phyloP scores from a whole-genome alignment of 1,140 invertebrate species.

The Sycobia sp. region DNA sequence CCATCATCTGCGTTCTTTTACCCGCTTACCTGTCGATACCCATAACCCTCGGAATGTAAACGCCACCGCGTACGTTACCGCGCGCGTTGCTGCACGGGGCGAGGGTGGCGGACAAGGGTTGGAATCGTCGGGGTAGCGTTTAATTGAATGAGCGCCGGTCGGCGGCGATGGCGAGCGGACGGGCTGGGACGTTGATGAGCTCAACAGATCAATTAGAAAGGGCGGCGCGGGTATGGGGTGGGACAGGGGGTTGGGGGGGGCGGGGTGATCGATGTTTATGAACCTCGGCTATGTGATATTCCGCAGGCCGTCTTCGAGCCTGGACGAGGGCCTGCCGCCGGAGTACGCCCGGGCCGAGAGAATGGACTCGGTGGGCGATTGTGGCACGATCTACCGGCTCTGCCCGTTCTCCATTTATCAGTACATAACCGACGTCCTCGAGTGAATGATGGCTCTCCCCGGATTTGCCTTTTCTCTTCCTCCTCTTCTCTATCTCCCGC shows the following conservation, averaged over 20 bases:
- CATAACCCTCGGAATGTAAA: no score
- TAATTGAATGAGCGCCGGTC: slow-evolving; percentile 37
- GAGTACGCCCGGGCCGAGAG: slow-evolving; percentile 43
- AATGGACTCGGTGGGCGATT: slow-evolving; percentile 36
- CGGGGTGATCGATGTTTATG: slow-evolving; percentile 37
- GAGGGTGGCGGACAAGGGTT: no score
- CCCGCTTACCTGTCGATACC: no score
- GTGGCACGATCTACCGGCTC: slow-evolving; percentile 42
- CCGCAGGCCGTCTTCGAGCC: slow-evolving; percentile 45
- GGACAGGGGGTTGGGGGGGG: not conserved
- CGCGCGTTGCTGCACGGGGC: no score
- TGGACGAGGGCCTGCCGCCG: slow-evolving; percentile 39
- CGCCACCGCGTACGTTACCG: no score
- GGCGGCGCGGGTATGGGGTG: no score
- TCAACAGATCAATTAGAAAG: slow-evolving; percentile 35
- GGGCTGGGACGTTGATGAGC: not conserved
- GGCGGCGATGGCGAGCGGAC: no score
- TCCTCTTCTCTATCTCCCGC: not conserved
- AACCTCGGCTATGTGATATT: slow-evolving; percentile 36
- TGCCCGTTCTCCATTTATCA: slow-evolving; percentile 53
- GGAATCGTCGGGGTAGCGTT: no score
- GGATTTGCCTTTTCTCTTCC: not conserved
- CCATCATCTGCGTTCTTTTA: no score
- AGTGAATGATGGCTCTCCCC: slow-evolving; percentile 9
- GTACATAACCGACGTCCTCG: slow-evolving; percentile 42